Base-by-base conservation (phyloP, 2,797 vertebrate species). In the Peromyscus eremicus region DNA sequence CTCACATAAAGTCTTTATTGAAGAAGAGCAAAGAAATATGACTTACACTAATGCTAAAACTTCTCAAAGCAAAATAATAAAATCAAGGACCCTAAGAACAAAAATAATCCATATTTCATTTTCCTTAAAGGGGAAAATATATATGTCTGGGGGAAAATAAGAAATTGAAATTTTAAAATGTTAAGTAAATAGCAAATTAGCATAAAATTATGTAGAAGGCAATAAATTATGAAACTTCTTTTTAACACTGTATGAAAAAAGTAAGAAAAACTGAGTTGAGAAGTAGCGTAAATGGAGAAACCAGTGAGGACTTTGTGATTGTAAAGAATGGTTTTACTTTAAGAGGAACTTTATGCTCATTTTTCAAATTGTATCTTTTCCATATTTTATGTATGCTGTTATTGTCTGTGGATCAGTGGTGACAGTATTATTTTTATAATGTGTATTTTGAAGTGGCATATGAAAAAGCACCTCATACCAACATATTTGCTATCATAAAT, bases 161-260 rank as follows among this genome's bases (percentile, higher is more conserved):
- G n/a, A 70, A 84, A 66, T n/a, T 95, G 71, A 95, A 96, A 93
- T 81, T 16, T 93, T 66, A 96, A 94, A 93, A 21, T 92, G 68
- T 96, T 89, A 92, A 96, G 21, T 46, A 94, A 96, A 77, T 23
- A 71, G 83, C 92, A 96, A 71, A 81, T 25, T 89, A 90, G 16
- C 13, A 92, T 94, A 75, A 80, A 92, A 75, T 19, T 96, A 27
- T 73, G 83, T 68, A 6, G 71, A 77, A 49, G 64, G 10, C 52
- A 17, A 37, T 81, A 88, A 92, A 73, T 57, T 90, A 60, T 93
- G 92, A 57, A 77, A 88, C 12, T 87, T 94, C 29, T 96, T 90
- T 96, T 92, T 0, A 86, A 12, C 13, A 62, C 25, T 93, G 0
- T 90, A n/a, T 49, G 49, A 52, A 91, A 52, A 91, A 94, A 91